phyloP scores from a whole-genome alignment of 2,113 vertebrate genomes.

The Myanophis thanlyinensis region DNA sequence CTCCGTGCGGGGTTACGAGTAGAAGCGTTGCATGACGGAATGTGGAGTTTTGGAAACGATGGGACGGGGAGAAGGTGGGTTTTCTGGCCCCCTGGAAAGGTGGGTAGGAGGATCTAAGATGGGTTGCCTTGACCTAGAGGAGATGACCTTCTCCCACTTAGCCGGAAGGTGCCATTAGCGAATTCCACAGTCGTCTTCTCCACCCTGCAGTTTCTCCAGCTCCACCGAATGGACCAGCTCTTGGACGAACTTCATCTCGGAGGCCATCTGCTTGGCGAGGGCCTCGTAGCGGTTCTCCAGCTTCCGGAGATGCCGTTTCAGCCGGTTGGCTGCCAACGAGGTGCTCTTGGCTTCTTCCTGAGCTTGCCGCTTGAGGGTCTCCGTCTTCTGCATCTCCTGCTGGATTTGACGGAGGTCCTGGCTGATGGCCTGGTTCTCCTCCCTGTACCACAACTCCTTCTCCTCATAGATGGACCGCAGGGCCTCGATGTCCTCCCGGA shows the following conservation, averaged over 20 bases:
- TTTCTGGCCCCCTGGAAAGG: neutral
- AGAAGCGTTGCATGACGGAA: neutral
- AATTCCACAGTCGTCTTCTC: slow-evolving; percentile 67
- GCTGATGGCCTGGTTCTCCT: slow-evolving; percentile 89
- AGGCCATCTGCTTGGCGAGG: slow-evolving; percentile 87
- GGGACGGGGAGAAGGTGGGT: neutral
- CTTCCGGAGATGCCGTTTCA: slow-evolving; percentile 86
- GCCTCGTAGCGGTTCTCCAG: slow-evolving; percentile 91
- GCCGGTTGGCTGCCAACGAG: slow-evolving; percentile 80
- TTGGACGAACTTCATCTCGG: slow-evolving; percentile 91
- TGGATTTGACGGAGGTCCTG: slow-evolving; percentile 84
- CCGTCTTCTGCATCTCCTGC: slow-evolving; percentile 85
- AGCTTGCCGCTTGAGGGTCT: slow-evolving; percentile 83
- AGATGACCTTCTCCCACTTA: fast-evolving
- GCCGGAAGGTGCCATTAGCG: slow-evolving; percentile 51
- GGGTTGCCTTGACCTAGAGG: too few species aligned
- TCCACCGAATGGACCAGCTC: slow-evolving; percentile 87
- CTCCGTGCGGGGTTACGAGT: too few species aligned
- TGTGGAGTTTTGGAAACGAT: neutral
- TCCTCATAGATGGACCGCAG: slow-evolving; percentile 92
- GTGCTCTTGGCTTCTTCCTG: slow-evolving; percentile 84
- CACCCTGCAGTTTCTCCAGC: slow-evolving; percentile 72
- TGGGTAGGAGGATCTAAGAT: too few species aligned
- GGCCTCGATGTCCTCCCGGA: slow-evolving; percentile 86
- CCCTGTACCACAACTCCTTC: slow-evolving; percentile 94